Evolutionary conservation across 1,140 invertebrate species (phyloP).

Genomic region (Drosophila lacteicornis): DNA sequence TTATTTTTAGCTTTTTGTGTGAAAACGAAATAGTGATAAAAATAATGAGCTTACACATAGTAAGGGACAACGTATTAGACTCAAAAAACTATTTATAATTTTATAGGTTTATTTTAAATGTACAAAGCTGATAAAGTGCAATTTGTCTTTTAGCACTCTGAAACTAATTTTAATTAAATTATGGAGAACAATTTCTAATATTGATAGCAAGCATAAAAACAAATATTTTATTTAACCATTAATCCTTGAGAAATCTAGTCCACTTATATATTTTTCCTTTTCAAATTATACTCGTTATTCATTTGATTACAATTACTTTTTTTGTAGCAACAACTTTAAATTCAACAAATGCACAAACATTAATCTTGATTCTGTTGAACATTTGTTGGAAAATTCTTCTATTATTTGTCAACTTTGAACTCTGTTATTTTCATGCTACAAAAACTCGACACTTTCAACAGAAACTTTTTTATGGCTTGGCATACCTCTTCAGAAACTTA

Average conservation of each 20-base stretch:
- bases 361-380: not conserved
- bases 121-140: not conserved
- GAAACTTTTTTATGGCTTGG: constrained; percentile 13
- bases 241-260: no score
- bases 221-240: no score
- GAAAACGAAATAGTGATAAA: constrained; percentile 4
- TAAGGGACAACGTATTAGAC: not conserved
- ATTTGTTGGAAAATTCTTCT: not conserved
- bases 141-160: no score
- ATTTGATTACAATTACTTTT: not conserved
- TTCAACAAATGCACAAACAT: not conserved
- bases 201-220: no score
- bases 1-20: constrained; percentile 33
- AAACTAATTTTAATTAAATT: no score
- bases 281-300: not conserved
- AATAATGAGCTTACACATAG: constrained; percentile 6
- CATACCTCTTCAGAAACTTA: constrained; percentile 8
- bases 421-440: constrained; percentile 4
- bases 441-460: not conserved
- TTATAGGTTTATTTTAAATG: not conserved
- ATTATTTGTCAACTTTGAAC: constrained; percentile 5
- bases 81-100: not conserved
- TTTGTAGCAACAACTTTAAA: not conserved
- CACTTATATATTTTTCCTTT: no score
- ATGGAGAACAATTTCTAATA: no score